These are phyloP conservation scores for Ceramica pisi DNA, from an alignment of 2,888 invertebrate species.

Conservation along the genomic window DNA sequence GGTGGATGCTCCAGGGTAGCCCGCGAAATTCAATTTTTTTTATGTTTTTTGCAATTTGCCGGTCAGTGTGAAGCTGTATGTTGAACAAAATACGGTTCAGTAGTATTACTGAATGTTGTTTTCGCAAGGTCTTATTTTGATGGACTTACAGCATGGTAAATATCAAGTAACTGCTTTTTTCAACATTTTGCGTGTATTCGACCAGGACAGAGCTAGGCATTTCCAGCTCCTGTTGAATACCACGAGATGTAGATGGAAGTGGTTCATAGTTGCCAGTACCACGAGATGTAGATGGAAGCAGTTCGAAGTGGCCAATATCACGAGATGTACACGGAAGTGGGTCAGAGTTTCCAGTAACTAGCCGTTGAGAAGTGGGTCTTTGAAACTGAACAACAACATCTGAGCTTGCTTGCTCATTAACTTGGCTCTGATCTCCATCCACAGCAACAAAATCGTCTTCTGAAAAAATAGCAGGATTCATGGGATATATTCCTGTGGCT, in stretches of 20 bases:
- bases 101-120: conserved; percentile 61
- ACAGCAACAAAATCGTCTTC: neutral
- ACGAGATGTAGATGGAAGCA: conserved; percentile 18
- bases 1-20: too few species aligned
- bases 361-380: conserved; percentile 2
- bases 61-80: too few species aligned
- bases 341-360: neutral
- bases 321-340: conserved; percentile 8
- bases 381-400: neutral
- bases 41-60: too few species aligned
- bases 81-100: too few species aligned
- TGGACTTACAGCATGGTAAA: conserved; percentile 21
- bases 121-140: conserved; percentile 46
- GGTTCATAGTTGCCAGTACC: conserved; percentile 11
- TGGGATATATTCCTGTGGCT: conserved; percentile 1
- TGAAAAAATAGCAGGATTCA: conserved; percentile 2
- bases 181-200: conserved; percentile 1
- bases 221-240: conserved; percentile 22
- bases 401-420: conserved; percentile 5
- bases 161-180: conserved; percentile 24
- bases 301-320: conserved; percentile 1
- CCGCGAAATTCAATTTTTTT: too few species aligned
- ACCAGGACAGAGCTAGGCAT: conserved; percentile 9
- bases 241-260: conserved; percentile 21
- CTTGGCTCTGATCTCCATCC: neutral